Evolutionary conservation across 1,140 invertebrate genomes (phyloP), one percentile per base, ranked within the genome.

Genomic region (Melanaphis sacchari): DNA sequence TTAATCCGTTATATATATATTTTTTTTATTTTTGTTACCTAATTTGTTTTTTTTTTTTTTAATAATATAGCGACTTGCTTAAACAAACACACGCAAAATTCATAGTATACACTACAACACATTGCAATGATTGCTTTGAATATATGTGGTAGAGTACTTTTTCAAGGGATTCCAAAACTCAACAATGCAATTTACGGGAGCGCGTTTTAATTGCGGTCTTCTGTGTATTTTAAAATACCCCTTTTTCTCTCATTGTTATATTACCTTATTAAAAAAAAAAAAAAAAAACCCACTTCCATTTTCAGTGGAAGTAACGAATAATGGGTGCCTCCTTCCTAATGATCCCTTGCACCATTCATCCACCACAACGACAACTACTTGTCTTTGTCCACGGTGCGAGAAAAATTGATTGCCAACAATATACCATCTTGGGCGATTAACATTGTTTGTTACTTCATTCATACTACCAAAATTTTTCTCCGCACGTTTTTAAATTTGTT

Each of bases 181-280:
- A 66, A 90, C 89, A 66, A 90, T 66, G 52, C 89, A 40, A 90
- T 90, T 90, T 90, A 41, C 52, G 89, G 89, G 40, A 88, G 89
- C 36, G 31, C 89, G 54, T 66, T 90, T 90, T 90, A 66, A 66
- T 90, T 90, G 38, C 89, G 89, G 52, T 90, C 54, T 59, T 24
- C 49, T 90, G 88, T 90, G 36, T 40, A 90, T 66, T 66, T 41
- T 41, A 90, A 90, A 90, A 66, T 66, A 41, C 54, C 52, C 38
- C 40, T 41, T 41, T 36, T 41, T 41, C 54, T 66, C 54, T 90
- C 49, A 31, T 90, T 90, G 38, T 90, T 90, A n/a, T 90, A 90
- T 59, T 66, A 90, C 89, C 89, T 90, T 59, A 90, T 90, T 66
- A 54, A 59, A 54, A 38, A 59, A 36, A 54, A 54, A 90, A 54